These are phyloP conservation scores for Tethya wilhelma DNA, from an alignment of 37 sponge, comb jelly and placozoan genomes.

Conservation along the genomic window DNA sequence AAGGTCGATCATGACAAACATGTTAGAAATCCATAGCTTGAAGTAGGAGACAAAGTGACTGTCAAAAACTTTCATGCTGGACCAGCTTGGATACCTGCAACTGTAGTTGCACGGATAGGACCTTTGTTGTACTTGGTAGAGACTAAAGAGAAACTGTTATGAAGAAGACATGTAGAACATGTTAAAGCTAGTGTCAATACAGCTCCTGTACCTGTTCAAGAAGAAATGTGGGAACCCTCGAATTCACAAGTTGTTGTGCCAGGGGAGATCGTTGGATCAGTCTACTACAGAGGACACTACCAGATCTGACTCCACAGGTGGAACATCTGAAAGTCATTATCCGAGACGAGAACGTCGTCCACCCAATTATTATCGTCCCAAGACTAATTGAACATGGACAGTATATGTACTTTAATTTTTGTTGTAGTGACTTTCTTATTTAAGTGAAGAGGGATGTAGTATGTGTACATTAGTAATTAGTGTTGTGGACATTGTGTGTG, in stretches of 20 bases:
- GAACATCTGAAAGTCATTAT: no score
- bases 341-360: no score
- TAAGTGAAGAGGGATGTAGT: no score
- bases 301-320: no score
- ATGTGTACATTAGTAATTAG: no score
- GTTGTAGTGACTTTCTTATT: no score
- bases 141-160: neutral
- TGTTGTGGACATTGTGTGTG: no score
- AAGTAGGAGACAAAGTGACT: slow-evolving; percentile 32
- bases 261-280: no score
- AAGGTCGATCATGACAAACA: slow-evolving; percentile 39
- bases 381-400: no score
- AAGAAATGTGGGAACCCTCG: neutral
- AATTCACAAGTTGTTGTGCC: neutral
- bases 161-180: slow-evolving; percentile 26
- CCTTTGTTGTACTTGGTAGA: slow-evolving; percentile 18
- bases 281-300: no score
- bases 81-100: slow-evolving; percentile 16
- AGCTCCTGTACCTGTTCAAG: neutral
- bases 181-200: neutral
- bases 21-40: neutral
- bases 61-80: slow-evolving; percentile 21
- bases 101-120: neutral
- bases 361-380: no score
- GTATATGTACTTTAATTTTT: no score